Evolutionary conservation across 35 echinoderm and acorn worm genomes (phyloP), one percentile per base, ranked within the genome.

Genomic region (Amphiura filiformis): DNA sequence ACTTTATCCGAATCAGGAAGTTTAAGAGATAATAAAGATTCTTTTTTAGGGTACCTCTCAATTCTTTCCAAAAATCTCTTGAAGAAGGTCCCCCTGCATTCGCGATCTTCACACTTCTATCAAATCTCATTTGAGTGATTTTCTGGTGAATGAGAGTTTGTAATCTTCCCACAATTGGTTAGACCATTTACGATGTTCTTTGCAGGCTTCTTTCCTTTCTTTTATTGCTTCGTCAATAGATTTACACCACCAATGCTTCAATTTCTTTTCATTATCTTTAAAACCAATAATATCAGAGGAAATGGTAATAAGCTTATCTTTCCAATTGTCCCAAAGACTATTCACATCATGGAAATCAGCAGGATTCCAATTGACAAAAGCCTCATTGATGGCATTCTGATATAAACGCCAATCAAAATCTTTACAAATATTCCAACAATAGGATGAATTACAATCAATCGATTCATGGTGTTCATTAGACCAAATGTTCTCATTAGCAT

Each of bases 101-200:
- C 4, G 75, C 75, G 26, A 77, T 77, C 26, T 77, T 77, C n/a
- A 77, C 75, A 77, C 75, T 77, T 77, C 75, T 77, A n/a, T 77
- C 75, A 77, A 77, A 77, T 31, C 75, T 28, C 75, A 77, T 13
- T 13, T 77, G n/a, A 77, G 75, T 77, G 7, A 77, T 77, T 35
- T 77, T 77, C 28, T 77, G 75, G 13, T 77, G 34, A 77, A 31
- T 31, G 28, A 77, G 75, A 12, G 75, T 77, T 77, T 28, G 13
- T 31, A 77, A 31, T 35, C 34, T 77, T 35, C 75, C 75, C 26
- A 77, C 7, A 77, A n/a, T 77, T 77, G n/a, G 28, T 77, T 30
- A 30, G 75, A 9, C 75, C 34, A 77, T 13, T 30, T 77, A 13
- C 26, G n/a, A 35, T 31, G 26, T 12, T 9, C 34, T 35, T 35